Conservation (phyloP, 2,113 vertebrate species). For the Tragelaphus scriptus region DNA sequence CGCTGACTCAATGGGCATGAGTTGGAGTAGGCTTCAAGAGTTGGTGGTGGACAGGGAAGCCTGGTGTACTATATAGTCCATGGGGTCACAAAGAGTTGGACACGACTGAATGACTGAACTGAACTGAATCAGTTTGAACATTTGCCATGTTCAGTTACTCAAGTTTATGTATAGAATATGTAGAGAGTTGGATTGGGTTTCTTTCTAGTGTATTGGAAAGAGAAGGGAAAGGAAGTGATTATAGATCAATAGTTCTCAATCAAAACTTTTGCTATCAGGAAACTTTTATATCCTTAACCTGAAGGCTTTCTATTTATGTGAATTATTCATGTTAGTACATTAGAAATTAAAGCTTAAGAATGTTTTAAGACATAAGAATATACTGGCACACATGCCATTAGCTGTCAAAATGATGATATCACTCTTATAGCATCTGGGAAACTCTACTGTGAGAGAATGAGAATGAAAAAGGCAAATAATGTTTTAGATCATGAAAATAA, state of each 20-base stretch:
- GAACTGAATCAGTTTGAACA: background rate
- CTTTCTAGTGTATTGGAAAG: background rate
- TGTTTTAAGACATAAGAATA: background rate
- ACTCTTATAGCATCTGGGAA: background rate
- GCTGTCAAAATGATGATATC: background rate
- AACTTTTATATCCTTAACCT: background rate
- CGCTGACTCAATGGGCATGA: background rate
- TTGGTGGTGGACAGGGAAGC: background rate
- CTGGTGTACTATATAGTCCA: rapidly evolving
- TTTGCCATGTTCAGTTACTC: background rate
- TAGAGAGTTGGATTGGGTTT: background rate
- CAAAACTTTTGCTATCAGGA: background rate
- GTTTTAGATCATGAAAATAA: background rate
- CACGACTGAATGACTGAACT: background rate
- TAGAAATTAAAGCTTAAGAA: conserved; percentile 28
- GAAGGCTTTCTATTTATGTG: background rate
- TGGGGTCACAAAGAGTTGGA: background rate
- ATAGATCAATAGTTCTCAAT: background rate
- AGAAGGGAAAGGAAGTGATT: background rate
- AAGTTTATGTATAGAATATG: background rate
- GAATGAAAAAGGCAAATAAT: background rate
- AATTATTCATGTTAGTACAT: background rate
- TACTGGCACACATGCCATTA: background rate
- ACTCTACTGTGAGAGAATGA: background rate
- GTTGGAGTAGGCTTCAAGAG: background rate